These are phyloP conservation scores for Lacerta viridis DNA, from an alignment of 2,797 vertebrate species.

Conservation along the genomic window DNA sequence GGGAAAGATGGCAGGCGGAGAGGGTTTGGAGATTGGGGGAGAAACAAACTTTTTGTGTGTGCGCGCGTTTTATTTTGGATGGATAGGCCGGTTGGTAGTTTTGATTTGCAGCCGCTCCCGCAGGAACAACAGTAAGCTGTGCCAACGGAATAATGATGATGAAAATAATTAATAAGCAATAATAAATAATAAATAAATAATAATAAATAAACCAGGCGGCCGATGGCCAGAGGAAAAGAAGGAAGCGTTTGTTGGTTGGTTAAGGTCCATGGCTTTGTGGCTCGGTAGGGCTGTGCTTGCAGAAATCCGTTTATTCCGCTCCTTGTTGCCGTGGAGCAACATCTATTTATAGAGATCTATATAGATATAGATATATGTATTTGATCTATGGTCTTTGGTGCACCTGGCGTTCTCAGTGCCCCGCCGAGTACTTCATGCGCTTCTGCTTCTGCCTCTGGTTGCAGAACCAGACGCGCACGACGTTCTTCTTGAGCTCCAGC, in stretches of 20 bases:
- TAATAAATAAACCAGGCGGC: neutral
- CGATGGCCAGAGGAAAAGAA: neutral
- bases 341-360: neutral
- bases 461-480: constrained; percentile 95
- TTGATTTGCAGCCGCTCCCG: neutral
- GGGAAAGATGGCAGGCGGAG: neutral
- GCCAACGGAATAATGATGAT: no score
- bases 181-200: no score
- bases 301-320: constrained; percentile 69
- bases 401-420: constrained; percentile 82
- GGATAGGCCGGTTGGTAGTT: neutral
- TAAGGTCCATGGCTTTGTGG: constrained; percentile 45
- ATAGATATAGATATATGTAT: neutral
- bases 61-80: no score
- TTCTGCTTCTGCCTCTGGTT: constrained; percentile 97
- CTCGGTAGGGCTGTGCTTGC: constrained; percentile 53
- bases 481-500: constrained; percentile 95
- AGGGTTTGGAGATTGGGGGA: neutral
- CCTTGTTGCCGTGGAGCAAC: neutral
- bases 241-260: neutral
- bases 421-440: constrained; percentile 94
- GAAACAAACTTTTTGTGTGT: neutral
- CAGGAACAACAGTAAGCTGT: constrained; percentile 1
- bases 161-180: no score
- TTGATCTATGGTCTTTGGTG: neutral